Evolutionary conservation across 2,888 invertebrate genomes (phyloP).

Genomic region (Xestia c-nigrum): DNA sequence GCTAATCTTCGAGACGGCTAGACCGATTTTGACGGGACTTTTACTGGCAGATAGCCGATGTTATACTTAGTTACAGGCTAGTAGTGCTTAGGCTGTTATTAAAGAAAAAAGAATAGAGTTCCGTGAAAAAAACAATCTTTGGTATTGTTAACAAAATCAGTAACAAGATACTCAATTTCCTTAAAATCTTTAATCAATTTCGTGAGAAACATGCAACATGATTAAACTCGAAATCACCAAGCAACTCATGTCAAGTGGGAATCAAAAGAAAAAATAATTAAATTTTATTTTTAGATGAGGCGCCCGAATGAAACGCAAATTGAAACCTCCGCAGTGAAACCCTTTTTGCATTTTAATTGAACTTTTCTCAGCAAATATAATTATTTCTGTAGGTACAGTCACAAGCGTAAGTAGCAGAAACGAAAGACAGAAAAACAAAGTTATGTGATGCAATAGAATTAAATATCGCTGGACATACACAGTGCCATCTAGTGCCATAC

Average conservation of each 20-base stretch:
- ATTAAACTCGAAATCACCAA: constrained; percentile 1
- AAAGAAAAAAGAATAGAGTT: too few species aligned
- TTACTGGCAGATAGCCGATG: too few species aligned
- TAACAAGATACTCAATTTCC: not conserved
- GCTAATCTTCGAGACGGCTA: too few species aligned
- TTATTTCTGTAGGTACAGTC: constrained; percentile 17
- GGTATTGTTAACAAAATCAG: too few species aligned
- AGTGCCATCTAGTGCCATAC: too few species aligned
- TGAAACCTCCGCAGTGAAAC: constrained; percentile 24
- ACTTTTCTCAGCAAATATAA: constrained; percentile 38
- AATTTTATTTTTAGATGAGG: constrained; percentile 45
- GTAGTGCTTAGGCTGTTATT: too few species aligned
- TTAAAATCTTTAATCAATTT: not conserved
- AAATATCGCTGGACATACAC: too few species aligned
- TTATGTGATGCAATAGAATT: too few species aligned
- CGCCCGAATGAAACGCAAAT: constrained; percentile 7
- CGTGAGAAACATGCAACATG: not conserved
- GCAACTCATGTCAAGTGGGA: not conserved
- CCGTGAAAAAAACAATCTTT: too few species aligned
- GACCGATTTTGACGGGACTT: too few species aligned
- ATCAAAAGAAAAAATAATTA: constrained; percentile 42
- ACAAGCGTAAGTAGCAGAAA: not conserved
- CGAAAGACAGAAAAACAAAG: not conserved
- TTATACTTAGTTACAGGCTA: too few species aligned
- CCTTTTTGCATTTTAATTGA: constrained; percentile 53